Conservation (phyloP, 2,797 vertebrate genomes). For the Distichodus sexfasciatus region DNA sequence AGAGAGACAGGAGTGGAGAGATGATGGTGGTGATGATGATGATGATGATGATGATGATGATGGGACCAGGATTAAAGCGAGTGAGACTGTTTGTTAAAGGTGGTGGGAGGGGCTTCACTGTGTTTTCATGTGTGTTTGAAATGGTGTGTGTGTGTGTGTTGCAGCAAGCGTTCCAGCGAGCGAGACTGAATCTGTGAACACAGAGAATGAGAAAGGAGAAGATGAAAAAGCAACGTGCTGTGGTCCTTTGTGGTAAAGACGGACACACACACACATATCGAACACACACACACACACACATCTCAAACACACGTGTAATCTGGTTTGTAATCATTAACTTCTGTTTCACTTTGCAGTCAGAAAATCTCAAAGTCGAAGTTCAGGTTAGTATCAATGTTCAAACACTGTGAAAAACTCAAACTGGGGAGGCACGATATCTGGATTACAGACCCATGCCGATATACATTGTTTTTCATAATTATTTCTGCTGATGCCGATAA, state of each 20-base stretch:
- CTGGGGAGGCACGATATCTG: too few species aligned
- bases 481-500: too few species aligned
- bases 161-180: slow-evolving; percentile 94
- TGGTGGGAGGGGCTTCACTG: neutral
- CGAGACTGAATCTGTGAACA: slow-evolving; percentile 95
- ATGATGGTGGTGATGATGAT: too few species aligned
- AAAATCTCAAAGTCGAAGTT: slow-evolving; percentile 98
- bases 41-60: too few species aligned
- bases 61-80: too few species aligned
- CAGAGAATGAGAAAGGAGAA: slow-evolving; percentile 88
- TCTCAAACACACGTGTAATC: neutral
- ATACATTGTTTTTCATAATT: too few species aligned
- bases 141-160: slow-evolving; percentile 51
- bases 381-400: slow-evolving; percentile 83
- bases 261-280: neutral
- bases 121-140: slow-evolving; percentile 16
- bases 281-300: neutral
- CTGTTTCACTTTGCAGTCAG: slow-evolving; percentile 83
- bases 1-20: too few species aligned
- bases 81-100: too few species aligned
- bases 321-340: slow-evolving; percentile 14
- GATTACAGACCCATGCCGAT: too few species aligned
- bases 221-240: slow-evolving; percentile 86
- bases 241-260: slow-evolving; percentile 86
- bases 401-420: too few species aligned